Base-by-base conservation (phyloP, 2,113 vertebrate species). In the Phycodurus eques region DNA sequence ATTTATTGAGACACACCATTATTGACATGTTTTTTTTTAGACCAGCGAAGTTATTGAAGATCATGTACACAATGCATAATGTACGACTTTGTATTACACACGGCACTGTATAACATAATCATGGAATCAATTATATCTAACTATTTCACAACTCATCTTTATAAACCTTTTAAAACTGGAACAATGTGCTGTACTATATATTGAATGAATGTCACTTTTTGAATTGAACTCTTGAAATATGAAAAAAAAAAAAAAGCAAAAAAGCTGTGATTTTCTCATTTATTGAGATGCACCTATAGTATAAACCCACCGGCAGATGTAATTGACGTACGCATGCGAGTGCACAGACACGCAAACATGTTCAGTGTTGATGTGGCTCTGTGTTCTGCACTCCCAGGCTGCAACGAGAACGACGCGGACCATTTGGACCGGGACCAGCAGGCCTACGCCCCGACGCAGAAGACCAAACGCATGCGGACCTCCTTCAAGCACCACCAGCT, bases 401-500 rank as follows among this genome's bases (percentile, higher is more conserved):
- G 98, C 87, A 99, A 99, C 5, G 98, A 99, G 88, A 99, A 99
- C 0, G 98, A 99, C 78, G 92, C 94, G 6, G 98, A 99, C 76
- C 97, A 96, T 85, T 77, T 99, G 95, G 98, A 99, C 92, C 94
- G 98, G 82, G 98, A 99, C 89, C 96, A 98, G 92, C 96, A 97
- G 92, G 86, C 98, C 89, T 99, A 99, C 79, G 91, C 98, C 72
- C 95, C 95, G 0, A 96, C 98, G 11, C 98, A 99, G 94, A 99
- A 99, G 92, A 96, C 96, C 90, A 99, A 99, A 84, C 96, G 98
- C 82, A 99, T 99, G 97, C 93, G 98, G 59, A 99, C 98, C 63
- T 99, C 98, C 79, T 99, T 99, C 90, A 99, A 99, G 88, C 98
- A 99, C 88, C 96, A 99, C 93, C 98, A 99, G 94, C 97, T 99